phyloP scores from a whole-genome alignment of 2,888 invertebrate species.

The Dioctria rufipes region DNA sequence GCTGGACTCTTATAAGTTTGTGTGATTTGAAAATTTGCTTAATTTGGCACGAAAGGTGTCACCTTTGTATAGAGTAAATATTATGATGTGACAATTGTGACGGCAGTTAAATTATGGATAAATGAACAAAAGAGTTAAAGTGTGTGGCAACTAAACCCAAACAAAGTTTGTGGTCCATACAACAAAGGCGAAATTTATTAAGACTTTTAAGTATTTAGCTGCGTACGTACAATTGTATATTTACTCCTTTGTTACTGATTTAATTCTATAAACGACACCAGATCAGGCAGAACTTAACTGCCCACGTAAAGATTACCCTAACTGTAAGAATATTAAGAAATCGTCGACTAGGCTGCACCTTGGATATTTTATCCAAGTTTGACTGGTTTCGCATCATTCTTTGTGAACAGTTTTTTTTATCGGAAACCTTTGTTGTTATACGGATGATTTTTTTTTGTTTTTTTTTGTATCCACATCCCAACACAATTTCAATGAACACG shows the following conservation, averaged over 20 bases:
- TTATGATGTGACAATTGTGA: conserved; percentile 13
- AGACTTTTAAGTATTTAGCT: neutral
- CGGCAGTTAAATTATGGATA: neutral
- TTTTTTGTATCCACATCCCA: too few species aligned
- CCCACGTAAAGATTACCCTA: neutral
- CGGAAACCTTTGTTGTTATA: neutral
- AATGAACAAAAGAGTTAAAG: neutral
- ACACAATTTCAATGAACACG: too few species aligned
- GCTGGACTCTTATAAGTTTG: neutral
- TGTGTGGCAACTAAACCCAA: neutral
- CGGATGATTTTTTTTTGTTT: too few species aligned
- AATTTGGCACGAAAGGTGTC: conserved; percentile 21
- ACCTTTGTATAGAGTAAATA: neutral
- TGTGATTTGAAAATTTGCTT: conserved; percentile 21
- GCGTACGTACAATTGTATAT: neutral
- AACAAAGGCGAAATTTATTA: conserved; percentile 5
- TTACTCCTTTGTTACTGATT: too few species aligned
- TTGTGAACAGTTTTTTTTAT: conserved; percentile 3
- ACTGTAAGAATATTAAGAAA: conserved; percentile 13
- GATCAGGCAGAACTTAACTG: neutral
- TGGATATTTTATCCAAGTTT: neutral
- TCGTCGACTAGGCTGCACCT: neutral
- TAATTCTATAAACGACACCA: too few species aligned
- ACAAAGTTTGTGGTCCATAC: neutral
- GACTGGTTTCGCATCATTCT: conserved; percentile 5